Percentiles rank a stretch among this genome's conserved stretches.
phyloP scores from a whole-genome alignment of 2,797 vertebrate genomes.

The Gallirallus australis region DNA sequence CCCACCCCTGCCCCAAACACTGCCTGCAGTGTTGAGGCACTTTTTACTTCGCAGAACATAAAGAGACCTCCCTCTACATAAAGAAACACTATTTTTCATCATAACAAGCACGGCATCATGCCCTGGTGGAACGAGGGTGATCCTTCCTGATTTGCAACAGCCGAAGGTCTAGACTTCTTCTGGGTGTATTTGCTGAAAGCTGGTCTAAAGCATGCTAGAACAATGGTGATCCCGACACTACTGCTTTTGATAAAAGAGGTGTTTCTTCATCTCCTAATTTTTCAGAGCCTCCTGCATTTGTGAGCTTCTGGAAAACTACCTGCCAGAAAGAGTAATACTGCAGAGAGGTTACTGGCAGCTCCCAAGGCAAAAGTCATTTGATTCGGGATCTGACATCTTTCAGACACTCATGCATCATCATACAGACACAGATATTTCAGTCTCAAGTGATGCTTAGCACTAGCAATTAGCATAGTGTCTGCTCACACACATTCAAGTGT shows the following conservation, averaged over 20 bases:
- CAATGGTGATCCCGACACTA: rapidly evolving
- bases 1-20: neutral
- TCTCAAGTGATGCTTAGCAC: neutral
- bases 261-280: neutral
- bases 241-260: neutral
- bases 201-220: neutral
- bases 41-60: neutral
- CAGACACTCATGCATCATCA: neutral
- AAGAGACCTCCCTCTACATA: neutral
- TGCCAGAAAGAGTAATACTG: conserved; percentile 30
- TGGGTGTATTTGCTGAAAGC: neutral
- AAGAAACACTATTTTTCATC: neutral
- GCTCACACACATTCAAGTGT: neutral
- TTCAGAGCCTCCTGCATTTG: neutral
- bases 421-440: conserved; percentile 9
- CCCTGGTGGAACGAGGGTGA: neutral
- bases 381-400: conserved; percentile 39
- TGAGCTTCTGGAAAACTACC: neutral
- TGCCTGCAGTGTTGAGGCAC: neutral
- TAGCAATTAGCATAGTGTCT: neutral
- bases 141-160: neutral
- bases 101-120: neutral
- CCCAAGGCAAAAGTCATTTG: conserved; percentile 28
- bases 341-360: neutral
- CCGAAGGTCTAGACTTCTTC: neutral